A percentile compares a stretch with the other conserved stretches of the same genome.
These are phyloP conservation scores for Bubo blakistoni DNA, from an alignment of 2,113 vertebrate genomes.

Conservation along the genomic window DNA sequence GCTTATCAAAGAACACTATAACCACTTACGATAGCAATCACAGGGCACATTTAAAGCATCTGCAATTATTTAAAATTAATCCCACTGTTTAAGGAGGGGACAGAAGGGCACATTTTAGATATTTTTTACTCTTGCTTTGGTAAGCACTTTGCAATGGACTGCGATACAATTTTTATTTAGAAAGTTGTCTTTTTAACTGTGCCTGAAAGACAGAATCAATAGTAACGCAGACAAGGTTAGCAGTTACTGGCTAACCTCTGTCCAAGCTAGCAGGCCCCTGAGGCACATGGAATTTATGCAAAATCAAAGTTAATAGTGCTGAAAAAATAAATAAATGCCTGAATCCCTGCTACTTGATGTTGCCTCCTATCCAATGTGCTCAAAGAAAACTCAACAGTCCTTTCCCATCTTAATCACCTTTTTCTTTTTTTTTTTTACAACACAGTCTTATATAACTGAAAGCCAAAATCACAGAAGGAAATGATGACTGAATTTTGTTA, in stretches of 20 bases:
- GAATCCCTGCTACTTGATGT: neutral
- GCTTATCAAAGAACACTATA: neutral
- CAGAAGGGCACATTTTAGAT: neutral
- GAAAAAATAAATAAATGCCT: neutral
- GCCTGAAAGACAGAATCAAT: slow-evolving; percentile 39
- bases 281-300: slow-evolving; percentile 6
- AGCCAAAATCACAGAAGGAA: neutral
- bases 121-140: neutral
- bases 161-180: slow-evolving; percentile 20
- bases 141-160: neutral
- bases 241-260: slow-evolving; percentile 37
- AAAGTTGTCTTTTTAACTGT: neutral
- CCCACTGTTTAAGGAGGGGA: neutral
- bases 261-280: neutral
- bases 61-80: neutral
- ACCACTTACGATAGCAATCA: neutral
- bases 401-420: neutral
- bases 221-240: slow-evolving; percentile 31
- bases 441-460: neutral
- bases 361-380: neutral
- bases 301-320: neutral
- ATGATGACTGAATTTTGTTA: neutral
- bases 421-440: neutral
- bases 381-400: neutral
- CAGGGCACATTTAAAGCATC: neutral